Evolutionary conservation across 2,888 invertebrate species (phyloP), one percentile per base, ranked within the genome.

Genomic region (Eupithecia subumbrata): DNA sequence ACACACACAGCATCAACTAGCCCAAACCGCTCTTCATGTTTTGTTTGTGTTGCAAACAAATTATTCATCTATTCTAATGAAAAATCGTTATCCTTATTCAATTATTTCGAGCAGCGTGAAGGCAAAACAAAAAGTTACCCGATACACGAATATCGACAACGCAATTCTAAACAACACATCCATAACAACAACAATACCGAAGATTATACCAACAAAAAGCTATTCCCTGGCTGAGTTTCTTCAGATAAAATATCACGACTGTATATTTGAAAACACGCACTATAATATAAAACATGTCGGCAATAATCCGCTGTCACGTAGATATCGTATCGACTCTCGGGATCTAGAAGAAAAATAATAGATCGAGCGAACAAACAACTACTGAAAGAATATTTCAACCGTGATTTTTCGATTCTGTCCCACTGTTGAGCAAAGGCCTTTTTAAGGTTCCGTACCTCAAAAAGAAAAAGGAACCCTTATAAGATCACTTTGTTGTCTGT

Each of bases 271-370:
- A 78, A 77, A 69, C 37, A 75, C 76, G 77, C 69, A 76, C 72
- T 74, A 68, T 77, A 73, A 68, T 77, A 64, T 73, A 76, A 66
- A 74, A 71, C 76, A 74, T 76, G 73, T 77, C 73, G 73, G 78
- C 78, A 78, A 77, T 77, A 75, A 78, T 72, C 72, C 45, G 66
- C 45, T 43, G 73, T 75, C 77, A 71, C 72, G 75, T 77, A 75
- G 52, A 56, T 71, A 76, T 60, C 72, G 69, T 76, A 74, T 71
- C 37, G 70, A 69, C 76, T 71, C 69, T 71, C 16, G 75, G 63
- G 76, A 73, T 60, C 52, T 30, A 34, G 66, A 16, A 67, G 11
- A 67, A 67, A 56, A 60, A 60, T 60, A 25, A 67, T 67, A 67
- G 40, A n/a, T 37, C 40, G 37, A 40, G 18, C 12, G 66, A 37